Base-by-base conservation (phyloP, 2,113 vertebrate genomes). In the Poeciliopsis retropinna region DNA sequence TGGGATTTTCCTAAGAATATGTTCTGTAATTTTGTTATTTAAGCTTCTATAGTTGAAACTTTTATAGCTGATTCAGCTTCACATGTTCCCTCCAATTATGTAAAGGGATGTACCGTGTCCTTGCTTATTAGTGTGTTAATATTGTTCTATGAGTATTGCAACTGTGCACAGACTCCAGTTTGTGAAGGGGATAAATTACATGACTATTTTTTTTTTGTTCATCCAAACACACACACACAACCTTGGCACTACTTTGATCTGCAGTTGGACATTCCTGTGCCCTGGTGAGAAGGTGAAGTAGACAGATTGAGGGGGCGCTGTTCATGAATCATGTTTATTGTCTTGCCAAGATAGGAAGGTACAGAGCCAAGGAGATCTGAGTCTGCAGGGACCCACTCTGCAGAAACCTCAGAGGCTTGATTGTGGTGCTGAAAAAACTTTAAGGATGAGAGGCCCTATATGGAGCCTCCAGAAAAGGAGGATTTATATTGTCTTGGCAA, bases 271-370 rank as follows among this genome's bases (percentile, higher is more conserved):
- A 92, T 92, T 93, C 87, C 83, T 90, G 73, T 69, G 84, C 85
- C 44, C 73, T 64, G 72, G 74, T 47, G 80, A 87, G 84, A 72
- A 75, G 76, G 63, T 84, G 78, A 67, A 86, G 79, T 66, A 60
- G 75, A 85, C 76, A 80, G 81, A 81, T 83, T 54, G 70, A 73
- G 85, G 72, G 72, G 64, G 80, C 54, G 81, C 47, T 22, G 19
- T 4, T 32, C 28, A 88, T 92, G 90, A 93, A 92, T 93, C 30
- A 67, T 71, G 60, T 81, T 76, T 80, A 91, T 92, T 92, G 91
- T 93, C 77, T 44, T 79, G 72, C 73, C 28, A 54, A 83, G 80
- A 84, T 78, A 44, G 72, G 54, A 72, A 61, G 69, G 70, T 77
- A 79, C 34, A 71, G 72, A 72, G 34, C 71, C 72, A 73, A 65